Evolutionary conservation across 2,113 vertebrate species (phyloP).

Genomic region (Ptyas mucosa): DNA sequence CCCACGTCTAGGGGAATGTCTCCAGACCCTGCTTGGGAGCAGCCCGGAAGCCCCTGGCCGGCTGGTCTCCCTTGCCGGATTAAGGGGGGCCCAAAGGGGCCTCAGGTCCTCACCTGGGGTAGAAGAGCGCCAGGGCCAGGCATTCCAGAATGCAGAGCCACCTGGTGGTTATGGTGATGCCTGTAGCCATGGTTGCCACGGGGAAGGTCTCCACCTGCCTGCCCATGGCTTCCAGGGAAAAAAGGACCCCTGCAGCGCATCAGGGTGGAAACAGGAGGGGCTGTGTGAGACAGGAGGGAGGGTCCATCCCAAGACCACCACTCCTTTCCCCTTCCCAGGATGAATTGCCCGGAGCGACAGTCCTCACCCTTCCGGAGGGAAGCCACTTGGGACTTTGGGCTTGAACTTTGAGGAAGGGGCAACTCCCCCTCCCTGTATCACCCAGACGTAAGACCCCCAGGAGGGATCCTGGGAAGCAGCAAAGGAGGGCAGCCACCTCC

Average conservation of each 20-base stretch:
- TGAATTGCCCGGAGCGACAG: neutral
- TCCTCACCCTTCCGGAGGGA: too few species aligned
- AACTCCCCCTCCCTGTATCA: neutral
- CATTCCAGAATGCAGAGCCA: conserved; percentile 3
- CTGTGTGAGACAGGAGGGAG: neutral
- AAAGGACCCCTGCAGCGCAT: neutral
- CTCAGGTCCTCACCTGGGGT: neutral
- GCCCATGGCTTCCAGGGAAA: conserved; percentile 24
- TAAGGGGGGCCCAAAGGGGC: neutral
- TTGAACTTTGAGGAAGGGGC: too few species aligned
- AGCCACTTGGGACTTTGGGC: too few species aligned
- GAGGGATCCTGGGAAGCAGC: neutral
- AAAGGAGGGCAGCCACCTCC: neutral
- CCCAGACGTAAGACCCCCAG: too few species aligned
- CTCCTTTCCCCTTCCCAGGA: neutral
- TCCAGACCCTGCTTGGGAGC: neutral
- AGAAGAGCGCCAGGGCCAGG: neutral
- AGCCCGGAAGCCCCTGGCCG: neutral
- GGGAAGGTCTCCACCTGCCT: neutral
- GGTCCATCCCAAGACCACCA: neutral
- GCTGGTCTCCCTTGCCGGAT: neutral
- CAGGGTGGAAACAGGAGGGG: neutral
- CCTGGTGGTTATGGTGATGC: neutral
- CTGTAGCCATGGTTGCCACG: neutral
- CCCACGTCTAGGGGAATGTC: neutral